Evolutionary conservation across 2,888 invertebrate genomes (phyloP).

Genomic region (Sceliomorpha sp.): DNA sequence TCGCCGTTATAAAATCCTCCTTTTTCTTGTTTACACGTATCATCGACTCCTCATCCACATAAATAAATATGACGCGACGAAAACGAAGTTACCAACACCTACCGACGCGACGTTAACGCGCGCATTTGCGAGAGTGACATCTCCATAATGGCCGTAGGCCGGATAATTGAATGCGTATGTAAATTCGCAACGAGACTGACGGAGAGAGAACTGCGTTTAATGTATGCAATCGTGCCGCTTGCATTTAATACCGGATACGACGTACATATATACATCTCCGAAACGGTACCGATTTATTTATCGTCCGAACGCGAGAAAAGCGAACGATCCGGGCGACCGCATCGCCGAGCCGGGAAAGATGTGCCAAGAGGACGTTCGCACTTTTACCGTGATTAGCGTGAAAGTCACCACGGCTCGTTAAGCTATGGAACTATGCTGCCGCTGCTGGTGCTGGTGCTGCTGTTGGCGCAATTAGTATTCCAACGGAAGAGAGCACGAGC

Average conservation of each 20-base stretch:
- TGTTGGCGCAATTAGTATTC: too few relatives aligned
- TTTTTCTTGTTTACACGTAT: too few relatives aligned
- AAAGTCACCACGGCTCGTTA: too few relatives aligned
- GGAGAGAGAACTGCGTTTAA: slow-evolving; percentile 50
- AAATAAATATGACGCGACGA: background rate
- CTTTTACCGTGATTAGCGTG: too few relatives aligned
- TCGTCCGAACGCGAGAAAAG: slow-evolving; percentile 28
- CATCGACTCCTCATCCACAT: too few relatives aligned
- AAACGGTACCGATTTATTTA: slow-evolving; percentile 28
- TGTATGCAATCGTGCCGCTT: slow-evolving; percentile 46
- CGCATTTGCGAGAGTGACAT: slow-evolving; percentile 52
- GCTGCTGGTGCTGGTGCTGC: too few relatives aligned
- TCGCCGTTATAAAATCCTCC: too few relatives aligned
- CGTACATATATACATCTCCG: slow-evolving; percentile 21
- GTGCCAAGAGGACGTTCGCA: too few relatives aligned
- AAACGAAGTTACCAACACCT: slow-evolving; percentile 15
- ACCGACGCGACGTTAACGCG: slow-evolving; percentile 44
- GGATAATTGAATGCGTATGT: slow-evolving; percentile 64
- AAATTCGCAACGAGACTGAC: slow-evolving; percentile 65
- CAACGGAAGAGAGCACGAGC: too few relatives aligned
- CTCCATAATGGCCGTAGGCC: slow-evolving; percentile 52
- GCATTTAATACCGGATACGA: slow-evolving; percentile 47
- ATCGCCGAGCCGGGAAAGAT: too few relatives aligned
- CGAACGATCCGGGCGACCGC: too few relatives aligned
- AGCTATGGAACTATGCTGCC: too few relatives aligned